Evolutionary conservation across 1,140 invertebrate species (phyloP), one percentile per base, ranked within the genome.

Genomic region (Lasioglossum albipes): DNA sequence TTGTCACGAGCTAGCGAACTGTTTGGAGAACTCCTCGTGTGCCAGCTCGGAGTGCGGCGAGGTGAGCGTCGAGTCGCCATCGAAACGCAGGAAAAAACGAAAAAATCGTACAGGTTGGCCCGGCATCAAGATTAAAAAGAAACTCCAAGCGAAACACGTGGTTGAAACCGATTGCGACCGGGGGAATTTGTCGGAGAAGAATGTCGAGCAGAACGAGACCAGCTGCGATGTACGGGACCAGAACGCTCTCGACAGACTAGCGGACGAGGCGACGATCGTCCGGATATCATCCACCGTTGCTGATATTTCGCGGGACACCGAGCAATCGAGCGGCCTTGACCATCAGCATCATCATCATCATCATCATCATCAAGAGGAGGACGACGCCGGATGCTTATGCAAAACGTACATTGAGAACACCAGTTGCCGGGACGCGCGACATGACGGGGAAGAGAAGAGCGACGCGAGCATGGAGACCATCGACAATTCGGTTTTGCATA

Each of bases 101-200:
- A 93, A 93, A 88, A 95, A 95, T 88, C 93, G 94, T 45, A 95
- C 95, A 0, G 95, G 95, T 13, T 95, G 95, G 95, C 95, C 95
- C 0, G 94, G 94, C n/a, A 94, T 93, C 62, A 94, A 94, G 70
- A 88, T 93, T 81, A 84, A 89, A n/a, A 91, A 88, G 61, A 93
- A 92, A 78, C 67, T 92, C 7, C 88, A 89, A 10, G 69, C 18
- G 9, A 87, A 87, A 13, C 27, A 59, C 10, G 22, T 70, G 7
- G 6, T 10, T 0, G 78, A 84, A 0, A 13, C 31, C 22, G 54
- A 77, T 1, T 77, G 75, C 22, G 81, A 83, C 0, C 67, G 75
- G 42, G 87, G 86, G 18, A 78, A 78, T 0, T 70, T 84, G 20
- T 6, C n/a, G 10, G 81, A 76, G 22, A 84, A 82, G 62, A 80